Conservation (phyloP, 2,113 vertebrate genomes). For the Myrmecobius fasciatus region DNA sequence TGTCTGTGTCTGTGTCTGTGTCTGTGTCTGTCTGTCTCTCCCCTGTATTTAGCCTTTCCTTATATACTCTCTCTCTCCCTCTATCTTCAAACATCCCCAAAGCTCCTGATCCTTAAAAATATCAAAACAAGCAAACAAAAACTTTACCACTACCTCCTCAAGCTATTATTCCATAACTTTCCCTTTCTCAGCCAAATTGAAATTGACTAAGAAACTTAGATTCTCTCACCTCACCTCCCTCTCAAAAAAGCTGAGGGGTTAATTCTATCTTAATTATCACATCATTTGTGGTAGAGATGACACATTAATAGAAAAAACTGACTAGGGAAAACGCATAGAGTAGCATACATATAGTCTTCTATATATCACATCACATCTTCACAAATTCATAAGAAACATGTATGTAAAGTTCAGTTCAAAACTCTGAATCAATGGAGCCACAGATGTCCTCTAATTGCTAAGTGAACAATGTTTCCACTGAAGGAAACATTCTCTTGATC, state of each 20-base stretch:
- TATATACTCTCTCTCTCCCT: background rate
- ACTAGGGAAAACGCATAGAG: background rate
- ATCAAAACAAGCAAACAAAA: background rate
- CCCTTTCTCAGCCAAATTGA: background rate
- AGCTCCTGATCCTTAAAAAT: background rate
- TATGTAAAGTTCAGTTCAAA: background rate
- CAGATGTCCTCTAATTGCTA: background rate
- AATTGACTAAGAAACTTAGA: background rate
- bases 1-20: too few species aligned
- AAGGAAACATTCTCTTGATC: background rate
- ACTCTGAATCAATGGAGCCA: background rate
- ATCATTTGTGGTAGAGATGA: background rate
- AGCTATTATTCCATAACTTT: background rate
- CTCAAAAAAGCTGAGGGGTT: background rate
- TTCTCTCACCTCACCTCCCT: background rate
- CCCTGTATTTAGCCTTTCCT: background rate
- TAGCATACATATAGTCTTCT: background rate
- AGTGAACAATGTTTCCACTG: background rate
- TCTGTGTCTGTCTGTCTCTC: too few species aligned
- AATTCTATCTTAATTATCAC: background rate
- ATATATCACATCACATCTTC: too few species aligned
- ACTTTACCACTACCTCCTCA: background rate
- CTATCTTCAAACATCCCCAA: background rate
- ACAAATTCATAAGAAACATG: background rate
- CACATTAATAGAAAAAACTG: background rate